Percentiles rank a stretch among this genome's conserved stretches.
Conservation (phyloP, 2,888 invertebrate genomes). For the Odiellus spinosus region DNA sequence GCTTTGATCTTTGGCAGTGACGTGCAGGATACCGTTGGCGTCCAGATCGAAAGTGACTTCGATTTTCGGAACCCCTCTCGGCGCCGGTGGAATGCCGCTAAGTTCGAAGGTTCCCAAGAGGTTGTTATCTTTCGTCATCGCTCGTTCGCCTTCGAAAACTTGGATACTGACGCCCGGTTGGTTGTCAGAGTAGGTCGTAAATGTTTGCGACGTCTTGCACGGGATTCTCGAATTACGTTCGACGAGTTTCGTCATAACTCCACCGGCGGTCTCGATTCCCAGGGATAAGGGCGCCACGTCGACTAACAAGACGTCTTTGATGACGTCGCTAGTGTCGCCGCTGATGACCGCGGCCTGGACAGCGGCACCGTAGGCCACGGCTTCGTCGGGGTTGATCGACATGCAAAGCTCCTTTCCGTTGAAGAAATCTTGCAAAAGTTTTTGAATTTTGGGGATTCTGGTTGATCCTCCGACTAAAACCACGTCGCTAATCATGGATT, state of each 20-base stretch:
- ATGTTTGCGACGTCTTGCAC: slow-evolving; percentile 53
- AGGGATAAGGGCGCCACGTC: slow-evolving; percentile 41
- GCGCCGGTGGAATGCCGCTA: too few species aligned
- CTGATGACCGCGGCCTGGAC: slow-evolving; percentile 52
- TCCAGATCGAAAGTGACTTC: slow-evolving; percentile 67
- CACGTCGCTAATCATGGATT: too few species aligned
- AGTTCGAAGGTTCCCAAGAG: slow-evolving; percentile 35
- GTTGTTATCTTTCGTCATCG: slow-evolving; percentile 76
- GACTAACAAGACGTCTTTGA: slow-evolving; percentile 68
- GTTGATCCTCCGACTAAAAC: too few species aligned
- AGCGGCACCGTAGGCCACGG: slow-evolving; percentile 57
- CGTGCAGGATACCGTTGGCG: too few species aligned
- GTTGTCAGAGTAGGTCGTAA: slow-evolving; percentile 82
- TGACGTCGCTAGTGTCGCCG: slow-evolving; percentile 34
- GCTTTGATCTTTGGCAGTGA: too few species aligned
- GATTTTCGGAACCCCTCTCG: too few species aligned
- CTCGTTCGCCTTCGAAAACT: slow-evolving; percentile 56
- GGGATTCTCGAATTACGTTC: slow-evolving; percentile 65
- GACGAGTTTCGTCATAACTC: too few species aligned
- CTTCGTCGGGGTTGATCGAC: too few species aligned
- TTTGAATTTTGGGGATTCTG: slow-evolving; percentile 61
- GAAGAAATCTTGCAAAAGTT: slow-evolving; percentile 55
- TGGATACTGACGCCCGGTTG: slow-evolving; percentile 77
- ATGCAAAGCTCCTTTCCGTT: slow-evolving; percentile 53
- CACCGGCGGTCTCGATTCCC: slow-evolving; percentile 41